A percentile compares a stretch with the other conserved stretches of the same genome.
Evolutionary conservation across 2,797 vertebrate species (phyloP).

Genomic region (Sebastes reedi): DNA sequence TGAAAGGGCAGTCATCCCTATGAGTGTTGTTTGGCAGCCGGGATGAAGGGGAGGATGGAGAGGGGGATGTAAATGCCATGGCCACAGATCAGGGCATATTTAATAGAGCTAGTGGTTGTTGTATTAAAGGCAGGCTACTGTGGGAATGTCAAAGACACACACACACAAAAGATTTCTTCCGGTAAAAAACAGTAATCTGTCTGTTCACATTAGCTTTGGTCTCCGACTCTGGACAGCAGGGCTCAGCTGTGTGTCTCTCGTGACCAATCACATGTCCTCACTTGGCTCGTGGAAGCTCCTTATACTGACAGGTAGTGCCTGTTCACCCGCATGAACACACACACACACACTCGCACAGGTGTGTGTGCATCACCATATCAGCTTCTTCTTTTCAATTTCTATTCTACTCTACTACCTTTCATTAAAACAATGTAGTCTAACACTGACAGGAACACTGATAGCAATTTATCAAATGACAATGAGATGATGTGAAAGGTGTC

Average conservation of each 20-base stretch:
- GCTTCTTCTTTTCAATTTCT: not conserved
- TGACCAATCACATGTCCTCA: constrained; percentile 27
- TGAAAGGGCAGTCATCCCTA: constrained; percentile 49
- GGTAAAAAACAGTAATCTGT: constrained; percentile 37
- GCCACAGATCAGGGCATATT: constrained; percentile 62
- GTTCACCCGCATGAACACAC: not conserved
- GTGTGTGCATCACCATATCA: not conserved
- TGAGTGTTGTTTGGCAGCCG: constrained; percentile 52
- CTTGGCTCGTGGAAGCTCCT: not conserved
- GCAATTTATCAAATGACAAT: not conserved
- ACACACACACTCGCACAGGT: not conserved
- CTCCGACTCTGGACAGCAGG: constrained; percentile 15
- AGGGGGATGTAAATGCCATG: constrained; percentile 55
- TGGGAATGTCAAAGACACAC: constrained; percentile 39
- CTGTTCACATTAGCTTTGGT: constrained; percentile 44
- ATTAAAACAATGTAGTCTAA: not conserved
- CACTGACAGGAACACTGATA: not conserved
- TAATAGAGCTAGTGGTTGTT: constrained; percentile 40
- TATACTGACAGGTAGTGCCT: not conserved
- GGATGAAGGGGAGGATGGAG: constrained; percentile 29
- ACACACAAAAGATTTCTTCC: not conserved
- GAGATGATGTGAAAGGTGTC: not conserved
- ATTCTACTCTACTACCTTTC: not conserved
- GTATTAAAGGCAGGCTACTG: constrained; percentile 45
- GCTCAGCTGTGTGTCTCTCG: constrained; percentile 35